phyloP scores from a whole-genome alignment of 2,797 vertebrate genomes.

The Spizella passerina region DNA sequence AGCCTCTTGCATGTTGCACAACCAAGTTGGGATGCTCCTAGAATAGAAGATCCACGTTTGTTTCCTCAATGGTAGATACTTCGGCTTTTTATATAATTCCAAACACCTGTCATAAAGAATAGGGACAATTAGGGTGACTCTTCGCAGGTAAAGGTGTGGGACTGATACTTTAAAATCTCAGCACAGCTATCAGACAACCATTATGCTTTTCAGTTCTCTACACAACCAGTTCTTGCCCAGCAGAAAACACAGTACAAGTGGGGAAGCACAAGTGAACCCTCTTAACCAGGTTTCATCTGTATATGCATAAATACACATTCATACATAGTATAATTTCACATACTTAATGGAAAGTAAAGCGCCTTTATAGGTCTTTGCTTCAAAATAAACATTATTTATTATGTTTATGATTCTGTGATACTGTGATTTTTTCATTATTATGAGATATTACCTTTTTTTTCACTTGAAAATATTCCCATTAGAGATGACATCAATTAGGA shows the following conservation, averaged over 20 bases:
- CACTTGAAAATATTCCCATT: background rate
- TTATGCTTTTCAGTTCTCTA: background rate
- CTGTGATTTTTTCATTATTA: background rate
- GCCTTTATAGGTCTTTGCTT: background rate
- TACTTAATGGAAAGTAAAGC: background rate
- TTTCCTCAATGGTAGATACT: background rate
- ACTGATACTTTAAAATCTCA: background rate
- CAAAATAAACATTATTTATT: background rate
- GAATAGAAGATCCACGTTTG: background rate
- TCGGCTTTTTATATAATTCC: background rate
- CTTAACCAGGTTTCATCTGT: background rate
- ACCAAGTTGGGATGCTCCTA: fast-evolving
- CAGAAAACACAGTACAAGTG: background rate
- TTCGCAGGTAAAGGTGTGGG: background rate
- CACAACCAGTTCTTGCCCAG: background rate
- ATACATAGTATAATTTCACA: background rate
- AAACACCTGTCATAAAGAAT: background rate
- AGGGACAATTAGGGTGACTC: background rate
- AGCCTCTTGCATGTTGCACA: background rate
- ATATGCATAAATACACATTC: background rate
- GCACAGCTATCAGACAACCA: background rate
- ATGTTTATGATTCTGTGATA: background rate
- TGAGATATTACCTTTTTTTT: background rate
- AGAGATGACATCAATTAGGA: background rate
- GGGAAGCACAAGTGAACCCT: fast-evolving